These are phyloP conservation scores for Pardosa pseudoannulata DNA, from an alignment of 2,888 invertebrate species.

Conservation along the genomic window DNA sequence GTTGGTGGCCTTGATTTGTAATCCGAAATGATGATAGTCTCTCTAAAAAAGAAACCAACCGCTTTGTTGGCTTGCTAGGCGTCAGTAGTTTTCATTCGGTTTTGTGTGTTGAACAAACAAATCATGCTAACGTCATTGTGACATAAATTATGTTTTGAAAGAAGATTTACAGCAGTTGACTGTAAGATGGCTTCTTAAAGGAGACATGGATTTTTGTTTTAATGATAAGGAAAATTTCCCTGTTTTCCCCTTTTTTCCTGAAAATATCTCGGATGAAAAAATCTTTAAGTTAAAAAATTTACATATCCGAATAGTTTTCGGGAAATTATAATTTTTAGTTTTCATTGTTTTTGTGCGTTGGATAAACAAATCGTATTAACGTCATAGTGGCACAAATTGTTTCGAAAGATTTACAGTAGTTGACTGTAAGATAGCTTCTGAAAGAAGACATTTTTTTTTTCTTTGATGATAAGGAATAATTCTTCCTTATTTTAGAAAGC, in stretches of 20 bases:
- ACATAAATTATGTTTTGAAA: background rate
- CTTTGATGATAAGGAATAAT: too few species aligned
- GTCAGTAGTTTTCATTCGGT: background rate
- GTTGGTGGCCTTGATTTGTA: constrained; percentile 55
- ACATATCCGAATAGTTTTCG: too few species aligned
- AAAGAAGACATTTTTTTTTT: too few species aligned
- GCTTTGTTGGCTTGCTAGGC: background rate
- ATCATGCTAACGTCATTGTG: background rate
- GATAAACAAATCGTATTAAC: background rate
- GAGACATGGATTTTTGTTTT: too few species aligned
- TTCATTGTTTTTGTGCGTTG: background rate
- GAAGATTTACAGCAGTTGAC: background rate
- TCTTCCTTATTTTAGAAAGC: too few species aligned
- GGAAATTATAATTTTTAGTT: too few species aligned
- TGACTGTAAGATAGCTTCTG: too few species aligned
- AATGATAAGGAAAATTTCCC: too few species aligned
- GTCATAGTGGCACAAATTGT: background rate
- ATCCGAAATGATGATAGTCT: background rate
- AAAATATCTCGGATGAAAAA: too few species aligned
- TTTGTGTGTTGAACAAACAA: background rate
- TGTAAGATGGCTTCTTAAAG: too few species aligned
- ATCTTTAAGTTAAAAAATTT: too few species aligned
- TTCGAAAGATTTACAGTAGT: background rate
- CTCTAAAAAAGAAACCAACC: background rate
- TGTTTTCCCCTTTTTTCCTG: too few species aligned